Evolutionary conservation across 2,797 vertebrate genomes (phyloP), one percentile per base, ranked within the genome.

Genomic region (Gastrophryne carolinensis): DNA sequence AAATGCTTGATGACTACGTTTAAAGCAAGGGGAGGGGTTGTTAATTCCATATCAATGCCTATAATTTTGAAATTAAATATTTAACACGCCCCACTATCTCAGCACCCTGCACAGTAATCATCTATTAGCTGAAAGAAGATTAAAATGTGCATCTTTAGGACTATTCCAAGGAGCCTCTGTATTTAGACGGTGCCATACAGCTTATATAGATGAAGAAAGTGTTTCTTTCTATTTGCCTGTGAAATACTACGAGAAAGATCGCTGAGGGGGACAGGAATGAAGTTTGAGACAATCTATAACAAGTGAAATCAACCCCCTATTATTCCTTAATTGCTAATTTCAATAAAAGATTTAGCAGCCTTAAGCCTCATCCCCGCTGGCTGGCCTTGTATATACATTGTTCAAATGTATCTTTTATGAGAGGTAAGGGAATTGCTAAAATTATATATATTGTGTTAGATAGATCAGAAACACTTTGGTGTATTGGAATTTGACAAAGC

Each of bases 241-340:
- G 35, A 70, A 41, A 29, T 39, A 47, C 41, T 47, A 44, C 60
- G 56, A 49, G 27, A 29, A 23, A 17, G n/a, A 29, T 69, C 50
- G 39, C 52, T 8, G 23, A 39, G 50, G 52, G 66, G 52, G 32
- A 6, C 53, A 60, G 19, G 15, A 47, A n/a, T n/a, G n/a, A n/a
- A n/a, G n/a, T n/a, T n/a, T n/a, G n/a, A 41, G 52, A 60, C 39
- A 50, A 15, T 24, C 9, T 50, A 35, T 72, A 61, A 72, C 57
- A 72, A 72, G 69, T 11, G 41, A 72, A 71, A 60, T 71, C 53
- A 60, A 49, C 54, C 54, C 54, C 39, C 53, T 58, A 60, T 60
- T 60, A 60, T 60, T 57, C 53, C 21, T 61, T 21, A 26, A 37
- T 50, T 52, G 56, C 24, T 41, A n/a, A 29, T 24, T 69, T 41